Percentiles rank a stretch among this genome's conserved stretches.
These are phyloP conservation scores for Campaea margaritaria DNA, from an alignment of 2,888 invertebrate genomes.

Conservation along the genomic window DNA sequence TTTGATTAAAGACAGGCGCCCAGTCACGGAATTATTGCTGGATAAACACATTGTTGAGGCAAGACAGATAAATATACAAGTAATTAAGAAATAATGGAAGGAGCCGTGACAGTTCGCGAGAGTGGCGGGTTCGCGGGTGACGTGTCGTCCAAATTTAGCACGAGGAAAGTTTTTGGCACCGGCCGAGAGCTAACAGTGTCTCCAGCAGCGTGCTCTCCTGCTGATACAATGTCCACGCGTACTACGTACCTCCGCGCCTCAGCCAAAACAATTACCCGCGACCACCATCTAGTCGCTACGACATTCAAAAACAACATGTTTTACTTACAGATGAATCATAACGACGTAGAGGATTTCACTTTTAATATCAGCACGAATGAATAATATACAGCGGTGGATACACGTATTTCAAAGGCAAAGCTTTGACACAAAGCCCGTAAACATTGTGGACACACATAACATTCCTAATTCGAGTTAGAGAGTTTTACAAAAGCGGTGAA, in stretches of 20 bases:
- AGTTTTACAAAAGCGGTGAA: slow-evolving; percentile 30
- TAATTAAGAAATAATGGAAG: slow-evolving; percentile 54
- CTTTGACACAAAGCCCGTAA: slow-evolving; percentile 29
- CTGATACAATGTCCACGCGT: slow-evolving; percentile 17
- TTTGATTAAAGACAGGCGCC: slow-evolving; percentile 15
- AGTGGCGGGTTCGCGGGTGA: slow-evolving; percentile 53
- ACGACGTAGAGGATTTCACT: slow-evolving; percentile 3
- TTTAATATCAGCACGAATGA: slow-evolving; percentile 13
- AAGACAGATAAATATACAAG: slow-evolving; percentile 51
- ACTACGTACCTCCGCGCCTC: slow-evolving; percentile 27
- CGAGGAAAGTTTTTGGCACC: slow-evolving; percentile 72
- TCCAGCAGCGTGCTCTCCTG: slow-evolving; percentile 41
- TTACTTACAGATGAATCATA: slow-evolving; percentile 24
- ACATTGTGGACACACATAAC: slow-evolving; percentile 18
- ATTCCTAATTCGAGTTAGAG: slow-evolving; percentile 27
- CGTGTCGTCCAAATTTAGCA: slow-evolving; percentile 75
- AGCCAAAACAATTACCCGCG: slow-evolving; percentile 25
- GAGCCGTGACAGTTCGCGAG: slow-evolving; percentile 55
- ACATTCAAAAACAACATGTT: slow-evolving; percentile 20
- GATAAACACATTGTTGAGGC: slow-evolving; percentile 39
- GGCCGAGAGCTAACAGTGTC: slow-evolving; percentile 69
- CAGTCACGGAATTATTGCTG: slow-evolving; percentile 18
- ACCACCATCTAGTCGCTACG: slow-evolving; percentile 14
- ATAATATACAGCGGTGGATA: slow-evolving; percentile 6
- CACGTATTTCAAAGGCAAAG: slow-evolving; percentile 6